Evolutionary conservation across 2,888 invertebrate genomes (phyloP).

Genomic region (Melanophora roralis): DNA sequence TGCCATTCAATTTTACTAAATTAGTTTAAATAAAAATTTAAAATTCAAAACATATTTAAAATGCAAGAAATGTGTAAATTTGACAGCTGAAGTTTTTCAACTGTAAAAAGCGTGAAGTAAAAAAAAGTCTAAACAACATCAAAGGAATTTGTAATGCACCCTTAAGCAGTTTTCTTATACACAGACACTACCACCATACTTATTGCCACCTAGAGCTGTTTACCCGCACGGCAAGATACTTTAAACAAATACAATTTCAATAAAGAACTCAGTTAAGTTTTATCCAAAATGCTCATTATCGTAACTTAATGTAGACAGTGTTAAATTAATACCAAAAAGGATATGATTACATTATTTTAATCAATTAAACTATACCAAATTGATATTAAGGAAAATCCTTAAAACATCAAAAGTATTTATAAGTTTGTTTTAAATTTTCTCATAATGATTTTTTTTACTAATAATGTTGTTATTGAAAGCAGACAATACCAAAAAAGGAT

Average conservation of each 20-base stretch:
- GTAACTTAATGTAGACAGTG: background rate
- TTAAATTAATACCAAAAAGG: background rate
- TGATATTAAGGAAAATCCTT: too few species aligned
- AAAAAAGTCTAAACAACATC: slow-evolving; percentile 21
- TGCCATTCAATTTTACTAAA: background rate
- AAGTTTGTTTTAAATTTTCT: too few species aligned
- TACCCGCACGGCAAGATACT: background rate
- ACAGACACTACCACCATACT: background rate
- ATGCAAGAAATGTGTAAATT: slow-evolving; percentile 18
- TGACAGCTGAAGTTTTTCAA: slow-evolving; percentile 36
- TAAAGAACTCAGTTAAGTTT: slow-evolving; percentile 14
- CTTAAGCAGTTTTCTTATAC: background rate
- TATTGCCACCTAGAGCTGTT: background rate
- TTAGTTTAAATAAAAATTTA: background rate
- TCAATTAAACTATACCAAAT: background rate
- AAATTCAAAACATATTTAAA: background rate
- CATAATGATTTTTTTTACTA: too few species aligned
- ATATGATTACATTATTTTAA: background rate
- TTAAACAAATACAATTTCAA: slow-evolving; percentile 11
- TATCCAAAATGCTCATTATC: slow-evolving; percentile 8
- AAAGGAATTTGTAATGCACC: slow-evolving; percentile 37
- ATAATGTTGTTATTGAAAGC: too few species aligned
- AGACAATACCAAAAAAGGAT: background rate
- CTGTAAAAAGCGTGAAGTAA: background rate
- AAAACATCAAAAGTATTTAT: too few species aligned